Evolutionary conservation across 2,888 invertebrate genomes (phyloP), one percentile per base, ranked within the genome.

Genomic region (Cerceris ruficornis): DNA sequence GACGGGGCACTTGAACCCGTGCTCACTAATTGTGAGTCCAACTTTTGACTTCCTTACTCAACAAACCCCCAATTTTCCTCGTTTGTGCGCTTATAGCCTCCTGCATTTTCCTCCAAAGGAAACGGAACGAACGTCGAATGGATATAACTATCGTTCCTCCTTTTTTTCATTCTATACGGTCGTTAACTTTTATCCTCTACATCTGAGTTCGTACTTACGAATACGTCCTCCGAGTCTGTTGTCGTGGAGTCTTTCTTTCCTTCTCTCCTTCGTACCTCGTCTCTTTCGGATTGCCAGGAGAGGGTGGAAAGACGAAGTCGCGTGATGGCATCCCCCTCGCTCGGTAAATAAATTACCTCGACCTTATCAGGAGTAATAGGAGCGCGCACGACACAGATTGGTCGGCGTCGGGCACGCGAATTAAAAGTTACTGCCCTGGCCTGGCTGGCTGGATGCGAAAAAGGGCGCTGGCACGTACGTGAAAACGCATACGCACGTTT

Each of bases 311-410:
- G 84, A 77, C 77, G 80, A 60, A 82, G 85, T 92, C 88, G 92
- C 92, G 91, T 91, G 92, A 91, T 91, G 91, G 91, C 90, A 91
- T 91, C 88, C 88, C 89, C 86, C 88, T 81, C 77, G 87, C 86
- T 86, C 86, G 88, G 89, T 90, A 92, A 92, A 92, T 92, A 92
- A 92, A 92, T 92, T 92, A 91, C 91, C 90, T 86, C 87, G 88
- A 83, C 87, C 90, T 92, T 92, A 92, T 92, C 91, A 88, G 89
- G 88, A 91, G 90, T 91, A 91, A 92, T 91, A 91, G 91, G 90
- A 90, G 89, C 87, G 90, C 88, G 90, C 91, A 90, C 89, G 91
- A 91, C 91, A 91, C 90, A 90, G 91, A 92, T 92, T 91, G 91
- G 91, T 91, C 88, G 89, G 89, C 88, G 87, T 86, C 87, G 90